Conservation (phyloP, 92 coral and sea anemone genomes). For the Palythoa caribaeorum region DNA sequence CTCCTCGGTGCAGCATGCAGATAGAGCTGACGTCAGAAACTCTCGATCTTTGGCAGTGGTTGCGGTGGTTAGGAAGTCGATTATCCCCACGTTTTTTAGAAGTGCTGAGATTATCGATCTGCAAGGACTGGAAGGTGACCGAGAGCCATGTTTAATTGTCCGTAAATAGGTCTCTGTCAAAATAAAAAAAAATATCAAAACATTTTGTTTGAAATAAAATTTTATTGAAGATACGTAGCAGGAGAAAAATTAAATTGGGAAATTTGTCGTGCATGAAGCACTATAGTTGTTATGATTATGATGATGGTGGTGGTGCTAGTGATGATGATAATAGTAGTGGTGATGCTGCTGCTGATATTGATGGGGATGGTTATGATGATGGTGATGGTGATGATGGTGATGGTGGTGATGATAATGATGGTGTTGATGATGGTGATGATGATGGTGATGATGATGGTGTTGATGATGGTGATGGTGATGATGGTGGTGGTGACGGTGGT, state of each 20-base stretch:
- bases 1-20: neutral
- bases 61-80: conserved; percentile 30
- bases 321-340: neutral
- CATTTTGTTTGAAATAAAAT: neutral
- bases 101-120: neutral
- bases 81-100: conserved; percentile 5
- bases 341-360: too few species aligned
- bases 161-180: neutral
- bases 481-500: neutral
- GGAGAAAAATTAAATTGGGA: neutral
- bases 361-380: neutral
- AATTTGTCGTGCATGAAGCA: too few species aligned
- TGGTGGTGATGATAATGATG: too few species aligned
- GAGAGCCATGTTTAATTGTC: neutral
- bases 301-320: too few species aligned
- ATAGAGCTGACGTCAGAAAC: conserved; percentile 22
- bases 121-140: neutral
- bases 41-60: conserved; percentile 8
- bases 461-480: neutral
- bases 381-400: neutral
- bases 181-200: neutral
- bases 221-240: neutral
- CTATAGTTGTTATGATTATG: too few species aligned
- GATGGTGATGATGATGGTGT: too few species aligned
- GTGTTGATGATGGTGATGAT: too few species aligned